Conservation (phyloP, 2,888 invertebrate genomes). For the Polydesmus complanatus region DNA sequence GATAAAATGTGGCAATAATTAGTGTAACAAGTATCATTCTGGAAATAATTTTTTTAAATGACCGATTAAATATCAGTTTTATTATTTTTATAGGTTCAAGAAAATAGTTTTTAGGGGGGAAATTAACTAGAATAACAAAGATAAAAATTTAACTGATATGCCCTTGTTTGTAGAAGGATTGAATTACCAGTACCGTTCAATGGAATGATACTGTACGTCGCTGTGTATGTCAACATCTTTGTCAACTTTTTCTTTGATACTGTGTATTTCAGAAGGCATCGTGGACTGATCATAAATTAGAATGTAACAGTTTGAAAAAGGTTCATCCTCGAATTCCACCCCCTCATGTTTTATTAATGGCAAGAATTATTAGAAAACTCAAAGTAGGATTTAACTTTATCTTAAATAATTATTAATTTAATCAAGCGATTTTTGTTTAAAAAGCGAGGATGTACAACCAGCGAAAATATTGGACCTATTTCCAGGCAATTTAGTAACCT, state of each 20-base stretch:
- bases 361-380: conserved; percentile 26
- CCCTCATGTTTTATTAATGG: conserved; percentile 65
- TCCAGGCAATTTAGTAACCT: conserved; percentile 65
- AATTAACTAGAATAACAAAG: too few species aligned
- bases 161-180: neutral
- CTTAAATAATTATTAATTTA: neutral
- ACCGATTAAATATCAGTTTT: too few species aligned
- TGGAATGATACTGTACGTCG: too few species aligned
- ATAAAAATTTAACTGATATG: too few species aligned
- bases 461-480: conserved; percentile 15
- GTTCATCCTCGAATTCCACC: conserved; percentile 58
- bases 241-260: conserved; percentile 13
- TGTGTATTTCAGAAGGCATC: conserved; percentile 44
- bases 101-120: too few species aligned
- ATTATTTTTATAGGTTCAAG: too few species aligned
- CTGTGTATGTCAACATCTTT: conserved; percentile 17
- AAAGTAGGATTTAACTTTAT: neutral
- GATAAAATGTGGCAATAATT: too few species aligned
- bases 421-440: neutral
- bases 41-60: too few species aligned
- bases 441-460: neutral
- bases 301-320: conserved; percentile 61
- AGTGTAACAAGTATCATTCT: too few species aligned
- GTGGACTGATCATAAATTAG: conserved; percentile 69
- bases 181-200: too few species aligned